Conservation (phyloP, 53 echinoderm and acorn worm species). For the Luidia sarsii region DNA sequence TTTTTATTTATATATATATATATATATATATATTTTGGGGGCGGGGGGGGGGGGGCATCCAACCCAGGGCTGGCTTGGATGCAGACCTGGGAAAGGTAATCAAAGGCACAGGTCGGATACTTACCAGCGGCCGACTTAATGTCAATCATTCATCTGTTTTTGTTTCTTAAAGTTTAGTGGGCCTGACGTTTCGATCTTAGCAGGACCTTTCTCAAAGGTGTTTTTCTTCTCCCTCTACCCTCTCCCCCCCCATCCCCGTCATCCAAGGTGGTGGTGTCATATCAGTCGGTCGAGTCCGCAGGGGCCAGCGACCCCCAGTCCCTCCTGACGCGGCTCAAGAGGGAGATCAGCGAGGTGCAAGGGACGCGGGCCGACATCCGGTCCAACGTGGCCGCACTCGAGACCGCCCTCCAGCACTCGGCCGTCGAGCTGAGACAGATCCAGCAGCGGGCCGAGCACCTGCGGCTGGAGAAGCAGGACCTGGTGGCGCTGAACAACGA, state of each 20-base stretch:
- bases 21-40: too few species aligned
- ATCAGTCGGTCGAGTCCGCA: not conserved
- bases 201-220: too few species aligned
- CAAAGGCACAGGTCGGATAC: too few species aligned
- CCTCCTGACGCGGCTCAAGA: conserved; percentile 44
- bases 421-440: conserved; percentile 30
- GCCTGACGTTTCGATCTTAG: too few species aligned
- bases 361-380: conserved; percentile 46
- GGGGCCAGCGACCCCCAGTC: not conserved
- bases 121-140: too few species aligned
- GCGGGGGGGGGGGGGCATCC: too few species aligned
- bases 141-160: not conserved
- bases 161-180: too few species aligned
- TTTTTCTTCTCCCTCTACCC: too few species aligned
- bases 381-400: conserved; percentile 10
- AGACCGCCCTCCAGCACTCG: conserved; percentile 32
- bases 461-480: conserved; percentile 46
- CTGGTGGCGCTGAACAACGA: conserved; percentile 50
- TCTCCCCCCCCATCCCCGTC: not conserved
- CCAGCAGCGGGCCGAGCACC: conserved; percentile 5
- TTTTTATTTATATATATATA: too few species aligned
- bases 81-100: too few species aligned
- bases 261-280: conserved; percentile 26
- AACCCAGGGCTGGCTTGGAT: too few species aligned
- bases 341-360: conserved; percentile 48